phyloP scores from a whole-genome alignment of 1,140 invertebrate genomes.

The Uloborus diversus region DNA sequence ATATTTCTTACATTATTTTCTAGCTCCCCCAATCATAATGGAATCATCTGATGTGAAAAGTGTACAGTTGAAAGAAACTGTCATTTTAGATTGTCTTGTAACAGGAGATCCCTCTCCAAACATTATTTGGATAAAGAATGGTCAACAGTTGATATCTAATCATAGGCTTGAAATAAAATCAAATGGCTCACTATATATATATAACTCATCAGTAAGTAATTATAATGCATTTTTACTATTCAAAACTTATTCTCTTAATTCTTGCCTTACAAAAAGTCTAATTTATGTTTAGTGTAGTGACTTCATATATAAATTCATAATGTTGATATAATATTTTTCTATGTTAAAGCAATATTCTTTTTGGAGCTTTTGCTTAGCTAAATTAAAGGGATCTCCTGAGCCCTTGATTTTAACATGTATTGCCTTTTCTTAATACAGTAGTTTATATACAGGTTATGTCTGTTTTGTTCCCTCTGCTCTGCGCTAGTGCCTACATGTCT shows the following conservation, averaged over 20 bases:
- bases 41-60: constrained; percentile 62
- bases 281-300: no score
- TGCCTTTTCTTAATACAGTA: no score
- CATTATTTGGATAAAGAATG: constrained; percentile 67
- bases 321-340: background rate
- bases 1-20: no score
- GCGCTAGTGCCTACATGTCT: no score
- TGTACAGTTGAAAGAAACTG: constrained; percentile 57
- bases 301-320: background rate
- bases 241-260: no score
- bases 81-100: constrained; percentile 65
- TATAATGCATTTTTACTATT: background rate
- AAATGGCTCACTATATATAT: constrained; percentile 54
- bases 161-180: constrained; percentile 13
- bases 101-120: constrained; percentile 63
- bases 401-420: no score
- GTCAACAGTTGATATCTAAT: constrained; percentile 44
- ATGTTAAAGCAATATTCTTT: background rate
- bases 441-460: no score
- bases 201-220: constrained; percentile 48
- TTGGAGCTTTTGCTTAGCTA: no score
- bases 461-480: no score
- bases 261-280: no score
- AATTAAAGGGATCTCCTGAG: no score
- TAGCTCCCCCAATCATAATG: constrained; percentile 65